phyloP scores from a whole-genome alignment of 1,140 invertebrate genomes.

The Caerostris darwini region DNA sequence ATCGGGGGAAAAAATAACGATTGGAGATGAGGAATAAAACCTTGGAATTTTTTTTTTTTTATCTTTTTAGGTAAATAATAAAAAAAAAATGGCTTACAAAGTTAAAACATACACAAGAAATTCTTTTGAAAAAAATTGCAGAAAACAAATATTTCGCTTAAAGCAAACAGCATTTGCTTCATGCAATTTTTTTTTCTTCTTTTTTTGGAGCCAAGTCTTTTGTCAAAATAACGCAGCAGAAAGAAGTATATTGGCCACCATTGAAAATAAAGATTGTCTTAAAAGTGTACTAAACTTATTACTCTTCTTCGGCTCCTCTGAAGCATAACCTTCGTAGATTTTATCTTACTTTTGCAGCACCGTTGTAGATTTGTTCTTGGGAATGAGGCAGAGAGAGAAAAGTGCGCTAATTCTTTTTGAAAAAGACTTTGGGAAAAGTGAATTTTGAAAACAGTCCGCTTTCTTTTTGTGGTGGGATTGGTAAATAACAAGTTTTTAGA shows the following conservation, averaged over 20 bases:
- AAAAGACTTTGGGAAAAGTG: not conserved
- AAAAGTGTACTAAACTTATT: conserved; percentile 70
- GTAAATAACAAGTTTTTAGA: not conserved
- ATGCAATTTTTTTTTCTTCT: conserved; percentile 17
- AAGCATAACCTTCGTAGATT: conserved; percentile 35
- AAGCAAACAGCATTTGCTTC: conserved; percentile 34
- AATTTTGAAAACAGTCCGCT: not conserved
- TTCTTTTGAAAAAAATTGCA: not conserved
- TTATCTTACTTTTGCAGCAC: conserved; percentile 8
- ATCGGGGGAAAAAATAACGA: not conserved
- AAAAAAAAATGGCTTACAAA: not conserved
- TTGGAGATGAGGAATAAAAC: not conserved
- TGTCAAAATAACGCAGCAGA: conserved; percentile 32
- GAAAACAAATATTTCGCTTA: conserved; percentile 4
- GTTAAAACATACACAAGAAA: not conserved
- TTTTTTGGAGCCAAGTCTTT: not conserved
- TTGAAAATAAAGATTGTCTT: conserved; percentile 60
- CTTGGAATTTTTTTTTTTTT: not conserved
- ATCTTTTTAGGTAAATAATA: not conserved
- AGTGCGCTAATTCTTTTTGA: conserved; percentile 35
- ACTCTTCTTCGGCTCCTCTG: conserved; percentile 9
- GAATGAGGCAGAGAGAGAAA: not conserved
- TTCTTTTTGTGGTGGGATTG: not conserved
- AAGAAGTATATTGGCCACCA: conserved; percentile 29
- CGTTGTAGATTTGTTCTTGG: not conserved